Percentiles rank a stretch among this genome's conserved stretches.
phyloP scores from a whole-genome alignment of 2,888 invertebrate genomes.

The Mythimna impura region DNA sequence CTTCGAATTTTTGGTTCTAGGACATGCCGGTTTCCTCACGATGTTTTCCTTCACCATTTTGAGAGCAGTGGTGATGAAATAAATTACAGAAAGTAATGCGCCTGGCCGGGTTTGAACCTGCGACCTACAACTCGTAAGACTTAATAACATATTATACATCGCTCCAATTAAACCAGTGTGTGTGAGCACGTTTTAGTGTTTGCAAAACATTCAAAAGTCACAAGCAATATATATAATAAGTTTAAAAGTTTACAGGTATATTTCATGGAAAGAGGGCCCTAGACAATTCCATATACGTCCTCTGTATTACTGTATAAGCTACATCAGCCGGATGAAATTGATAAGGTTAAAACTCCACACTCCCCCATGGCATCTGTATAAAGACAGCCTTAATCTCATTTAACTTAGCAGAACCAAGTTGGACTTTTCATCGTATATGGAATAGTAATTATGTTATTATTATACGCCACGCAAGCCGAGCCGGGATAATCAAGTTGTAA shows the following conservation, averaged over 20 bases:
- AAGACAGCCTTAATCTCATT: slow-evolving; percentile 36
- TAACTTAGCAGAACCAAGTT: slow-evolving; percentile 26
- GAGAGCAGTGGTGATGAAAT: no score
- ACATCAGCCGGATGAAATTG: slow-evolving; percentile 14
- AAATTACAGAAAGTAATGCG: no score
- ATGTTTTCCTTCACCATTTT: no score
- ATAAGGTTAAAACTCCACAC: slow-evolving; percentile 39
- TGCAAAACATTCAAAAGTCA: no score
- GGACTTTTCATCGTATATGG: slow-evolving; percentile 41
- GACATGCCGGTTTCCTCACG: no score
- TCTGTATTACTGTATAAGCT: background rate
- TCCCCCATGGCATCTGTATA: slow-evolving; percentile 9
- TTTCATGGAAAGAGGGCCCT: slow-evolving; percentile 1
- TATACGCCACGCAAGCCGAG: slow-evolving; percentile 8
- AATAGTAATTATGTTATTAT: slow-evolving; percentile 42
- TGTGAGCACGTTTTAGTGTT: no score
- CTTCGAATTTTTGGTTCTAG: no score
- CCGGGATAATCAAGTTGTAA: slow-evolving; percentile 4
- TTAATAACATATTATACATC: no score
- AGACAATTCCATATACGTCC: slow-evolving; percentile 10
- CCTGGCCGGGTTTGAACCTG: no score
- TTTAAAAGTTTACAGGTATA: background rate
- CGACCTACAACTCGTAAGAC: no score
- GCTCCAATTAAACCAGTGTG: no score
- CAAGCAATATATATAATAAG: background rate